Evolutionary conservation across 64 coral and sea anemone genomes (phyloP), one percentile per base, ranked within the genome.

Genomic region (Montipora efflorescens): DNA sequence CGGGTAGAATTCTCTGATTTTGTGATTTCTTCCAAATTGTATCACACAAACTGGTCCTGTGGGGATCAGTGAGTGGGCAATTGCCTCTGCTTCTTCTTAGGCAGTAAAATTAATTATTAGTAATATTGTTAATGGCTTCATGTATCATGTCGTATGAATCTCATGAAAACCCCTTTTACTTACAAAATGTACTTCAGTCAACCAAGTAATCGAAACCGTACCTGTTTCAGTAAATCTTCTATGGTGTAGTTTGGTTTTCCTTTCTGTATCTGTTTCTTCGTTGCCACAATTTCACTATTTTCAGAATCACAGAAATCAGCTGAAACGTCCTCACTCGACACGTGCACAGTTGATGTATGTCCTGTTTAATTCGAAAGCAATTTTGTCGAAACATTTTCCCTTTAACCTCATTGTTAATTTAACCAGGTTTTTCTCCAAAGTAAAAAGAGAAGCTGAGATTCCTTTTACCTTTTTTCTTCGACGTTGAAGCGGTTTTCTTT

Each of bases 401-500:
- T 76, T 46, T 8, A 46, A 43, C 20, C 8, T 71, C 18, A 57
- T 11, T 21, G 68, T 71, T 71, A 21, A 76, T 46, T 11, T 46
- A 4, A 6, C 8, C 12, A 14, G 9, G 74, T 8, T 45, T 13
- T 46, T 76, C 66, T 76, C 22, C 7, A 46, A 13, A 22, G 49
- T 22, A 25, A 16, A 58, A 8, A 0, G 13, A 36, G 10, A 36
- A 36, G n/a, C 0, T 18, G 46, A 72, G 8, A 23, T 86, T 71
- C 82, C 82, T 86, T 86, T 86, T 64, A 86, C 82, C 82, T 86
- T 86, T 86, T 64, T 86, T 86, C 71, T 86, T 86, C 46, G 46
- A 3, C 19, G 64, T 0, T 49, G 82, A 69, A n/a, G 28, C 50
- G 66, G 10, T 86, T 72, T 71, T 86, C 66, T 72, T 72, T 67